Base-by-base conservation (phyloP, 2,888 invertebrate genomes). In the Spilosoma lubricipeda region DNA sequence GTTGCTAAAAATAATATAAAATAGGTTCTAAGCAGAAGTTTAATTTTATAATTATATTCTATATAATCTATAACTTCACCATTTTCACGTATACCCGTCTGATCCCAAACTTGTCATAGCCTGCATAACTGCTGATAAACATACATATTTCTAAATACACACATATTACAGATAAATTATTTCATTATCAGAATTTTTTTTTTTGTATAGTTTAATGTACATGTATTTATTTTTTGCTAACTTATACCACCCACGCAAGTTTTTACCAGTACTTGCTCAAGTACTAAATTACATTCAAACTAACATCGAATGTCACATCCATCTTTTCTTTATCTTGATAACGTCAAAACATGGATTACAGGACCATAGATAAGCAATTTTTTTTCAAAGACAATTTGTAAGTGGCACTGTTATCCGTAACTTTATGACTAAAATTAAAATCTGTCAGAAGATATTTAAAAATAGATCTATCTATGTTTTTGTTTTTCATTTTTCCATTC, bases 311-410 rank as follows among this genome's bases (percentile, higher is more conserved):
- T 82, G 86, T 85, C 85, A 84, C 89, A 89, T 88, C 84, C 86
- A 89, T 90, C 88, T 89, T 85, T 80, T 81, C 81, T 80, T 82
- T 78, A 86, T 83, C 82, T 75, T 66, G 87, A 88, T 88, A 86
- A 86, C 33, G 88, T 86, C 89, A 85, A 82, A 88, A 83, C 75
- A 80, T 73, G 83, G 81, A 85, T 86, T 85, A 80, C 68, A 74
- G 73, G 68, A 72, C 76, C 75, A 77, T 77, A 76, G 85, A 86
- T 84, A 86, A 85, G 79, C 48, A 73, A 64, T 72, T 72, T 77
- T 66, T 77, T 77, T 79, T 70, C 45, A 13, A 76, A 77, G 67
- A 77, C 73, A 75, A 52, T 74, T 77, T 73, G 71, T 36, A 70
- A 78, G 79, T 73, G 76, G 36, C 72, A 71, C 72, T 75, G 69